Percentiles rank a stretch among this genome's conserved stretches.
These are phyloP conservation scores for Cataglyphis livida DNA, from an alignment of 2,888 invertebrate genomes.

Conservation along the genomic window DNA sequence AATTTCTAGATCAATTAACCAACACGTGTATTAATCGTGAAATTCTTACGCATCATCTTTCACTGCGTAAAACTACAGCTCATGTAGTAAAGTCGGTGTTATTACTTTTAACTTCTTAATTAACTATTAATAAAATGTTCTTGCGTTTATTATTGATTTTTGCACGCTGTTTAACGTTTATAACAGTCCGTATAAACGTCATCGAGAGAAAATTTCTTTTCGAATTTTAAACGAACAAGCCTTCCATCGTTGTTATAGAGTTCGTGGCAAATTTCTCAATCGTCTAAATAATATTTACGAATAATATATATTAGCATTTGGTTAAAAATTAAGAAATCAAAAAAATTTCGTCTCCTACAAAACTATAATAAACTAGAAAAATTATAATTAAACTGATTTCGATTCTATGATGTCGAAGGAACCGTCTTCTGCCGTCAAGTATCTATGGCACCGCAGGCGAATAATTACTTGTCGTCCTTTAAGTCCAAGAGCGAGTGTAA, in stretches of 20 bases:
- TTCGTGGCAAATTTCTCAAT: not conserved
- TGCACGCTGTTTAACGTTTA: not conserved
- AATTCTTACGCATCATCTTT: not conserved
- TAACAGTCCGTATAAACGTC: not conserved
- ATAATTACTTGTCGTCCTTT: slow-evolving; percentile 63
- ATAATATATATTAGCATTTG: not conserved
- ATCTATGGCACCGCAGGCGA: slow-evolving; percentile 22
- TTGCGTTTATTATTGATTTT: slow-evolving; percentile 20
- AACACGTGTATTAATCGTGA: slow-evolving; percentile 7
- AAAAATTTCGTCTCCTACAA: not conserved
- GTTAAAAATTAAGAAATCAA: not conserved
- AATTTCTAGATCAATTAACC: slow-evolving; percentile 42
- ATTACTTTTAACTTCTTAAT: slow-evolving; percentile 28
- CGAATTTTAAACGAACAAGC: not conserved
- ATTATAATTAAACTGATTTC: not conserved
- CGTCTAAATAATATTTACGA: not conserved
- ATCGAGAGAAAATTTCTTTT: not conserved
- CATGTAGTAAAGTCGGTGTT: not conserved
- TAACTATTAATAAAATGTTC: slow-evolving; percentile 20
- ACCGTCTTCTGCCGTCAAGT: not conserved
- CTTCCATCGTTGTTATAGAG: not conserved
- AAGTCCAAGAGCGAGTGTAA: slow-evolving; percentile 55
- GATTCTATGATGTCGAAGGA: not conserved
- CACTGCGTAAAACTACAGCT: slow-evolving; percentile 22
- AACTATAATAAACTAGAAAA: not conserved